These are phyloP conservation scores for Diachrysia chrysitis DNA, from an alignment of 2,888 invertebrate genomes.

Conservation along the genomic window DNA sequence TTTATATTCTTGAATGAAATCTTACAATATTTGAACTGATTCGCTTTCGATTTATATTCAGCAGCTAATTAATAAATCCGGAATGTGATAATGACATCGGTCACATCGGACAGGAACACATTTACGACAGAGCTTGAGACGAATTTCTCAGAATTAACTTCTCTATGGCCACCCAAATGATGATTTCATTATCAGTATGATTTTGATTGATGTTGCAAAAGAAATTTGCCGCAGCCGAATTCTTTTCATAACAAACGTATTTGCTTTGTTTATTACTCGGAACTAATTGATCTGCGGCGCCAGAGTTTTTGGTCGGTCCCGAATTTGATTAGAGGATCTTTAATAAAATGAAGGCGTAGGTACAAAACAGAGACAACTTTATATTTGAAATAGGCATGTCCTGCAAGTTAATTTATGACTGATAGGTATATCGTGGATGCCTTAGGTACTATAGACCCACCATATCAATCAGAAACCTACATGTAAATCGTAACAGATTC, in stretches of 20 bases:
- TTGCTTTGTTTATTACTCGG: conserved; percentile 87
- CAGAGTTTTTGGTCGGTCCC: conserved; percentile 79
- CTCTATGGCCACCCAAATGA: conserved; percentile 89
- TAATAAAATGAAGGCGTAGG: conserved; percentile 22
- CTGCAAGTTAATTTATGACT: background rate
- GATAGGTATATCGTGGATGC: background rate
- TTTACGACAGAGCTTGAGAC: conserved; percentile 65
- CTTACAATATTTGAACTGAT: conserved; percentile 11
- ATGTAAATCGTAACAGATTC: background rate
- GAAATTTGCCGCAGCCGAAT: conserved; percentile 84
- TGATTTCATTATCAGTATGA: conserved; percentile 89
- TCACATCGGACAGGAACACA: conserved; percentile 65
- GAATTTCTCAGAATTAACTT: conserved; percentile 81
- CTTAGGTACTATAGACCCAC: too few species aligned
- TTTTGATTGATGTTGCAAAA: conserved; percentile 89
- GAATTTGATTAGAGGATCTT: conserved; percentile 47
- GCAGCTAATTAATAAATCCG: conserved; percentile 87
- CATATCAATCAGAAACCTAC: background rate
- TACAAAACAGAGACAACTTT: conserved; percentile 11
- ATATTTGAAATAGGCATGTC: background rate
- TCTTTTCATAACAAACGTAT: conserved; percentile 84
- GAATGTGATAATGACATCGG: conserved; percentile 87
- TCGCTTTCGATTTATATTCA: conserved; percentile 55
- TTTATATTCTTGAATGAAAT: background rate
- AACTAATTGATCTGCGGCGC: conserved; percentile 87